Base-by-base conservation (phyloP, 1,140 invertebrate genomes). In the Stegodyphus mimosarum region DNA sequence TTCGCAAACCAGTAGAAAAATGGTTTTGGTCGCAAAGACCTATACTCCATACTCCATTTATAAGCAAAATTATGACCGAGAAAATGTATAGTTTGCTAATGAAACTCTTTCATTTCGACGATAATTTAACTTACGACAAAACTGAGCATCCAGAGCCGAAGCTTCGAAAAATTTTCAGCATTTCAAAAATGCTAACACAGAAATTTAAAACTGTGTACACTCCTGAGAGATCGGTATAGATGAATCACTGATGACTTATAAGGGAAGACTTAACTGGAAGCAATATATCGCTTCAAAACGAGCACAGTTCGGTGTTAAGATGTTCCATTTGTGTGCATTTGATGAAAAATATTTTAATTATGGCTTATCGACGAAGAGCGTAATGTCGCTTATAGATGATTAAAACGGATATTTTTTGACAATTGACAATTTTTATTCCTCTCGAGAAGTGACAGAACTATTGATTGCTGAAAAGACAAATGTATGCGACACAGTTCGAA, bases 51-150 rank as follows among this genome's bases (percentile, higher is more conserved):
- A n/a, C n/a, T n/a, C 33, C 33, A 33, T 33, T 33, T 33, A 33
- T 33, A 33, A 33, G 33, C 33, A 33, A 33, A 33, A 33, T 72
- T 9, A 72, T 72, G 70, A 72, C 9, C n/a, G 18, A 48, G n/a
- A 72, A 48, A 72, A 17, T 5, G 6, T 72, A 49, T 72, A 7
- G 9, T 7, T 10, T 72, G 7, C 5, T 72, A 9, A 72, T 72
- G 70, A 72, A 72, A 51, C 51, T 72, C 49, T 6, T 72, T 33
- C 70, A 72, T 51, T 72, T 72, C n/a, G 70, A 49, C 10, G 49
- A 51, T 52, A 49, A 7, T 50, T 15, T 9, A 13, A 11, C 6
- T 50, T 50, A 11, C 7, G 9, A 33, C 64, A 6, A 15, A 60
- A 33, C 33, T 60, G n/a, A 50, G 7, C 49, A 72, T 72, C 70